Conservation (phyloP, 2,888 invertebrate species). For the Oligia fasciuncula region DNA sequence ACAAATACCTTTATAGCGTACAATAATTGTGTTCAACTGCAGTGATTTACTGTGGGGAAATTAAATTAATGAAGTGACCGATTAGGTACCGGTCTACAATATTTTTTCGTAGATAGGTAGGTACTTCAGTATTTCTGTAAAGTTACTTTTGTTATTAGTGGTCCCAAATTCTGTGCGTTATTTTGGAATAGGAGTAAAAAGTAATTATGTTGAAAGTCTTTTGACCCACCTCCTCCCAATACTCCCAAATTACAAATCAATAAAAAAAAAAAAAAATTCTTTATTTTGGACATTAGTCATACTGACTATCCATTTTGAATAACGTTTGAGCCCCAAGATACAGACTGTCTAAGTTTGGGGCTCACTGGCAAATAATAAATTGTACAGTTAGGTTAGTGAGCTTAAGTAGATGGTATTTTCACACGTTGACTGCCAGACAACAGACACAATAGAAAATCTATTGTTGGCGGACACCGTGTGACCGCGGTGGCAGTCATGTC, state of each 20-base stretch:
- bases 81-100: neutral
- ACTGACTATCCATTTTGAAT: neutral
- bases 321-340: neutral
- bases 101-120: neutral
- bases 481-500: neutral
- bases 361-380: neutral
- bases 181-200: neutral
- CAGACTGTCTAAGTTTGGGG: neutral
- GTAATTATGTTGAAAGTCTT: neutral
- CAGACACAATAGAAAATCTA: too few relatives aligned
- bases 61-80: constrained; percentile 23
- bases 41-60: constrained; percentile 72
- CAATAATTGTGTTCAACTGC: constrained; percentile 64
- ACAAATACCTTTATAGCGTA: constrained; percentile 68
- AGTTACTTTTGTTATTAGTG: neutral
- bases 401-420: too few relatives aligned
- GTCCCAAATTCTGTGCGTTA: neutral
- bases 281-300: neutral
- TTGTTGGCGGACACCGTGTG: too few relatives aligned
- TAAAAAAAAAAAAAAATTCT: neutral
- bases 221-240: neutral
- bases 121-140: neutral
- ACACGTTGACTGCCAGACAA: too few relatives aligned
- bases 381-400: neutral
- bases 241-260: too few relatives aligned